Evolutionary conservation across 2,797 vertebrate genomes (phyloP), one percentile per base, ranked within the genome.

Genomic region (Anas acuta): DNA sequence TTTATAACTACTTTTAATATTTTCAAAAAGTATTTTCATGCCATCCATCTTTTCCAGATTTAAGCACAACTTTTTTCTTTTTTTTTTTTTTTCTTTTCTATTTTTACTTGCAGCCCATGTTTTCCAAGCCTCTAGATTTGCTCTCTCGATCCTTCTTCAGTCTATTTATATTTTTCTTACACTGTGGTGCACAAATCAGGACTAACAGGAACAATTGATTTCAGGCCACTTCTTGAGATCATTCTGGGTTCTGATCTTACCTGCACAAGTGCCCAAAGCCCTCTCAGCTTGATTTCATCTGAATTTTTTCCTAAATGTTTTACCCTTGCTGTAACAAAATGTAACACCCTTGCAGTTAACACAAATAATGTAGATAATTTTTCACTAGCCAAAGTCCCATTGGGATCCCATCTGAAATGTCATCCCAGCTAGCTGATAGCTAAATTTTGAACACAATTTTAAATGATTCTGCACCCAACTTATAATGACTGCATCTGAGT

Each of bases 321-420:
- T 90, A 25, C 83, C 15, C 49, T 89, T n/a, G 49, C 49, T 51
- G 49, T 51, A 51, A 51, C 49, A 51, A 51, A 51, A 51, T 51
- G 49, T 62, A 47, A 47, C 47, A 58, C 57, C 7, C 4, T 66
- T 88, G 39, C 56, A 56, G 20, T 70, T 93, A 81, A 80, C 11
- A 90, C 92, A 92, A 90, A 60, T 85, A 88, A 86, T 49, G 76
- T 88, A 66, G 57, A 87, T 6, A 72, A 66, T 73, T 66, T 90
- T 93, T 91, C 33, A 20, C 76, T 84, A 81, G 21, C 28, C 0
- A 5, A 78, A 16, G 13, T 84, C 37, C 54, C 70, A 72, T 54
- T 75, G 41, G 58, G 45, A 78, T 77, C 45, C 32, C n/a, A 47
- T 78, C 58, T 75, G 76, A 91, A 93, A 91, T 74, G 33, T 87